Conservation (phyloP, 2,888 invertebrate genomes). For the Hydrotaea cyrtoneurina region DNA sequence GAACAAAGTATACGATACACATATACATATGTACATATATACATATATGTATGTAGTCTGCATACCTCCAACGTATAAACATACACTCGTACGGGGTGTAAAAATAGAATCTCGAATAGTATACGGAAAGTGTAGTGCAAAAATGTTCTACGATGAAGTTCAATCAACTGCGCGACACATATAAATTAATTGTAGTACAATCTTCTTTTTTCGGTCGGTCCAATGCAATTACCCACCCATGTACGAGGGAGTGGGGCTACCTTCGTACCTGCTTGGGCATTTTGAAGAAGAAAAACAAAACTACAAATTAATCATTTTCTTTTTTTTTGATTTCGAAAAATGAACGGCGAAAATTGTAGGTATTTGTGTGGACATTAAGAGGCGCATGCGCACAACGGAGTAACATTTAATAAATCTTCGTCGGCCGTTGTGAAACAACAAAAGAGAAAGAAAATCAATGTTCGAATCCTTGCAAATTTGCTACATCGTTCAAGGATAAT, state of each 20-base stretch:
- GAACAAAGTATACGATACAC: background rate
- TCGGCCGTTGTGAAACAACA: background rate
- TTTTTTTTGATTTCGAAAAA: constrained; percentile 6
- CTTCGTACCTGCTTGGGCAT: background rate
- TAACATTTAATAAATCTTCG: constrained; percentile 48
- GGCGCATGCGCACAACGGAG: constrained; percentile 44
- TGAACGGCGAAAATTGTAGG: background rate
- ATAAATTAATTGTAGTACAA: too few species aligned
- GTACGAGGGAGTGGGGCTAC: too few species aligned
- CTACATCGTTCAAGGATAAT: constrained; percentile 65
- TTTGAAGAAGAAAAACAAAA: background rate
- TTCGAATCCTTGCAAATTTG: constrained; percentile 57
- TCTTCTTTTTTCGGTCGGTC: background rate
- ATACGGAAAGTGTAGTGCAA: constrained; percentile 21
- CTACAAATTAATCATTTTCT: background rate
- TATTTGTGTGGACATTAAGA: constrained; percentile 5
- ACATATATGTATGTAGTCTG: background rate
- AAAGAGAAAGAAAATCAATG: constrained; percentile 59
- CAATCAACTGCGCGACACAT: constrained; percentile 26
- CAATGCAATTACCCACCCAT: background rate
- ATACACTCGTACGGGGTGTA: background rate
- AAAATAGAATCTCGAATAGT: constrained; percentile 22
- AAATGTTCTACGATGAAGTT: constrained; percentile 22
- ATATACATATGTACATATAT: constrained; percentile 11
- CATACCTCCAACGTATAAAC: constrained; percentile 8